A percentile compares a stretch with the other conserved stretches of the same genome.
Conservation (phyloP, 2,797 vertebrate species). For the Moxostoma hubbsi region DNA sequence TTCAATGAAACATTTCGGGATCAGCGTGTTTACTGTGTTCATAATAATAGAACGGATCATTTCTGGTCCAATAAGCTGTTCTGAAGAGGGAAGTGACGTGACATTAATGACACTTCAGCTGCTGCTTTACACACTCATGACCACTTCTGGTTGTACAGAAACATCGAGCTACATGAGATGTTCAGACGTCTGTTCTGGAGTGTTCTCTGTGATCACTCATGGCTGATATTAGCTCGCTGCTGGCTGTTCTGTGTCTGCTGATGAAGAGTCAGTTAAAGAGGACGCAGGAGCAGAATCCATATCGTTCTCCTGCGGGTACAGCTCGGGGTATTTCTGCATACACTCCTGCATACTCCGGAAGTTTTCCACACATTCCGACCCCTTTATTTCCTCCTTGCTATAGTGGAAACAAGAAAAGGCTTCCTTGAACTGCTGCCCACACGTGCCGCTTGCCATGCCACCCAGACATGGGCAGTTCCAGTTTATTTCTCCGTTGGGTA, state of each 20-base stretch:
- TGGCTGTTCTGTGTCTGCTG: conserved; percentile 60
- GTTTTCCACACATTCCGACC: conserved; percentile 91
- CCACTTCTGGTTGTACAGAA: neutral
- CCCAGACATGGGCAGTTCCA: conserved; percentile 98
- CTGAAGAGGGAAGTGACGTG: too few species aligned
- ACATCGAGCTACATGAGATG: neutral
- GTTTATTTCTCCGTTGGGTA: conserved; percentile 94
- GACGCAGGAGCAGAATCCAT: conserved; percentile 35
- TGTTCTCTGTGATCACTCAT: conserved; percentile 44
- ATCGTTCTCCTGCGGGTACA: conserved; percentile 92
- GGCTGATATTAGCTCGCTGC: conserved; percentile 66
- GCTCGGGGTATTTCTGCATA: conserved; percentile 95
- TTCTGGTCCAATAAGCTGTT: neutral
- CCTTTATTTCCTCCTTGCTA: conserved; percentile 92
- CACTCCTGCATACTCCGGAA: conserved; percentile 96
- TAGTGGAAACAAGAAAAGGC: conserved; percentile 98
- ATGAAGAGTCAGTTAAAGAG: conserved; percentile 49
- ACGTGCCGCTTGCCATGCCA: conserved; percentile 96
- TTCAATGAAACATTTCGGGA: neutral
- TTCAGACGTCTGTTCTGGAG: conserved; percentile 45
- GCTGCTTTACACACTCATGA: neutral
- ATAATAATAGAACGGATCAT: neutral
- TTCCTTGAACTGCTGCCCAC: conserved; percentile 95
- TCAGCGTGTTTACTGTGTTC: neutral
- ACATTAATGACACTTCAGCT: neutral